A percentile compares a stretch with the other conserved stretches of the same genome.
These are phyloP conservation scores for Muntiacus muntjak DNA, from an alignment of 2,113 vertebrate genomes.

Conservation along the genomic window DNA sequence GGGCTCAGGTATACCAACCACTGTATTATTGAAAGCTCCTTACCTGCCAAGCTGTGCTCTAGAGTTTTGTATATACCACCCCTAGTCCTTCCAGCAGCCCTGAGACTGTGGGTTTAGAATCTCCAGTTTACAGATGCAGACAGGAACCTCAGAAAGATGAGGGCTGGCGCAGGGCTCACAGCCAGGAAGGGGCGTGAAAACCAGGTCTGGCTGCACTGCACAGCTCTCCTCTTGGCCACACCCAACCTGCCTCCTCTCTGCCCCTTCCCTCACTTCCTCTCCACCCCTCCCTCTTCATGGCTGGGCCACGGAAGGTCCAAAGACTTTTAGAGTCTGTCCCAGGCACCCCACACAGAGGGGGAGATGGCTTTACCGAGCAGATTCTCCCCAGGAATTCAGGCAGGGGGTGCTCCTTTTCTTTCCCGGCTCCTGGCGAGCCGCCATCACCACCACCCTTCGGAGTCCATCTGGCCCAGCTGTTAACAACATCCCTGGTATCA, in stretches of 20 bases:
- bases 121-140: not conserved
- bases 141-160: not conserved
- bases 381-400: not conserved
- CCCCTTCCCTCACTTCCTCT: not conserved
- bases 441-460: not conserved
- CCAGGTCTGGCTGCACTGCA: rapidly evolving
- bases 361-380: not conserved
- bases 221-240: rapidly evolving
- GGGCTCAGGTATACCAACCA: not conserved
- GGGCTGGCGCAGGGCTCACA: rapidly evolving
- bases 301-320: not conserved
- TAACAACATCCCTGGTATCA: not conserved
- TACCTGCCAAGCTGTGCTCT: not conserved
- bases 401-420: not conserved
- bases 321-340: not conserved
- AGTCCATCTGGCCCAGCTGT: constrained; percentile 25
- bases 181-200: not conserved
- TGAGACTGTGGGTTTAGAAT: too few species aligned
- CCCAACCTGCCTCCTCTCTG: rapidly evolving
- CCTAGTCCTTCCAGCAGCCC: not conserved
- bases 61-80: rapidly evolving
- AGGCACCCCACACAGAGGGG: not conserved
- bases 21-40: rapidly evolving
- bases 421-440: not conserved
- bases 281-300: not conserved